These are phyloP conservation scores for Oceanodroma tethys DNA, from an alignment of 2,113 vertebrate species.

Conservation along the genomic window DNA sequence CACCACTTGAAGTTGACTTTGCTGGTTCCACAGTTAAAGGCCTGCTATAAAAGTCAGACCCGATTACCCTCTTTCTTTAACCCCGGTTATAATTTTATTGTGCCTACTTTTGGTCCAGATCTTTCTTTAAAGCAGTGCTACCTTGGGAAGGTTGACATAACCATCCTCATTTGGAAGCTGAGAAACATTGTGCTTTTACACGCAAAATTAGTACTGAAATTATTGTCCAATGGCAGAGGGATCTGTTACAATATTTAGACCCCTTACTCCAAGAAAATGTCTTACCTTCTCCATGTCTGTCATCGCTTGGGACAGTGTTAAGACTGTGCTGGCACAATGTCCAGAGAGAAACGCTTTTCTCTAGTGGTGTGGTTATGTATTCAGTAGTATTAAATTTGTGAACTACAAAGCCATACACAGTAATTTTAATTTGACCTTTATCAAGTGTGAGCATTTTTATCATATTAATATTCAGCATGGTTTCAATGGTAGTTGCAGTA, in stretches of 20 bases:
- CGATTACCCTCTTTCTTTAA: neutral
- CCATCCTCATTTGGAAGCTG: neutral
- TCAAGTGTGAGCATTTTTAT: neutral
- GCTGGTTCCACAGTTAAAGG: neutral
- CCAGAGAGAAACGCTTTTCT: neutral
- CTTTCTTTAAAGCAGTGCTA: neutral
- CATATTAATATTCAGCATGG: neutral
- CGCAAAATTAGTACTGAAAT: neutral
- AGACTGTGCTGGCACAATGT: neutral
- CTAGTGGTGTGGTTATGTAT: neutral
- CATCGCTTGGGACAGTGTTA: neutral
- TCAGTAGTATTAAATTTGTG: neutral
- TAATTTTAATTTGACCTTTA: neutral
- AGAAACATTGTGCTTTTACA: neutral
- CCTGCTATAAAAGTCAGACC: neutral
- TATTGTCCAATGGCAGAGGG: neutral
- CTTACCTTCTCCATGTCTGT: neutral
- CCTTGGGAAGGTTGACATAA: neutral
- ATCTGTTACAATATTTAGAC: neutral
- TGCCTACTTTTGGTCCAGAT: neutral
- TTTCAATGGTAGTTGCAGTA: neutral
- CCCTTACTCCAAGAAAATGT: neutral
- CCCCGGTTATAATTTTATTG: neutral
- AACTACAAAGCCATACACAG: neutral
- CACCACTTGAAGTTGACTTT: neutral